These are phyloP conservation scores for Squalus acanthias DNA, from an alignment of 2,797 vertebrate species.

Conservation along the genomic window DNA sequence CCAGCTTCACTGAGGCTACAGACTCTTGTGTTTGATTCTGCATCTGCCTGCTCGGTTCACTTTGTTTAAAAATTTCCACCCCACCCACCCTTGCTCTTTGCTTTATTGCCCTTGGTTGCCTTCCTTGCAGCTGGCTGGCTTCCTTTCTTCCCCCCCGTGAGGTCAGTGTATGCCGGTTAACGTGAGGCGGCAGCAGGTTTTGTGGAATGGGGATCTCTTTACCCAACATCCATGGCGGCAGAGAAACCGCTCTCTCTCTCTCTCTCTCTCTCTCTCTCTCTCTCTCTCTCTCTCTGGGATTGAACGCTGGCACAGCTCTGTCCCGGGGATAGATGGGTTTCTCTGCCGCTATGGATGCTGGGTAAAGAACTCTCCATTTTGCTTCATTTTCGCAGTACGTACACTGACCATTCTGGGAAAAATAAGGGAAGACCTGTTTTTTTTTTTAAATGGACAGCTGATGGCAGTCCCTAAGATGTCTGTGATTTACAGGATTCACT, in stretches of 20 bases:
- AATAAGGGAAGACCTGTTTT: neutral
- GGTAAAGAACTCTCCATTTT: no score
- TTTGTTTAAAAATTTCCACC: neutral
- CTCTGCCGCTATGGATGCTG: neutral
- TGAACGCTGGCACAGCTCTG: neutral
- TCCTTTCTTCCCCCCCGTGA: no score
- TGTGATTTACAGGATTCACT: neutral
- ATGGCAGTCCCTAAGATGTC: neutral
- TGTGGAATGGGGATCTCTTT: neutral
- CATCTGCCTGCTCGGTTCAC: neutral
- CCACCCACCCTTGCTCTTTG: neutral
- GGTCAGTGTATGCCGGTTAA: no score
- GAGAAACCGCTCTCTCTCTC: neutral
- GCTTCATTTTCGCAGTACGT: no score
- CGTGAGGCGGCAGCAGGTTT: neutral
- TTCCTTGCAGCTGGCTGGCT: no score
- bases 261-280: no score
- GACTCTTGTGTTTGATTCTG: neutral
- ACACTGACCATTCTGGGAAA: neutral
- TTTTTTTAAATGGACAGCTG: neutral
- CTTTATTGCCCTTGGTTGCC: neutral
- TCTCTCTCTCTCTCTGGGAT: neutral
- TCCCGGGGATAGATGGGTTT: neutral
- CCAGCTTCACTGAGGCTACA: neutral
- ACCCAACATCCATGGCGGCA: neutral